Conservation (phyloP, 2,888 invertebrate species). For the Saturnia pavonia region DNA sequence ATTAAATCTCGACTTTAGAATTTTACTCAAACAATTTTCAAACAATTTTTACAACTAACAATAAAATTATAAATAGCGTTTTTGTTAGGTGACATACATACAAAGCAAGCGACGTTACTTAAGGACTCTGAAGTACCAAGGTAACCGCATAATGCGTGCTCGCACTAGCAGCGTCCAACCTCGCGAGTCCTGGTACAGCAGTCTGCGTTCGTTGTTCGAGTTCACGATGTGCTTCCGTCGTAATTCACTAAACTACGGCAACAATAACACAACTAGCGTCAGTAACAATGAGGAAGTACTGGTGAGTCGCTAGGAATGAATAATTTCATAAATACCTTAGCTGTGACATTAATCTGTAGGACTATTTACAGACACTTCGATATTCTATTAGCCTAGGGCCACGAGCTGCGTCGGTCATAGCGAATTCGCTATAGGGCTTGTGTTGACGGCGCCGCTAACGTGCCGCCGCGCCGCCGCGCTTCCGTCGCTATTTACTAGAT, state of each 20-base stretch:
- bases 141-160: constrained; percentile 65
- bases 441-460: no score
- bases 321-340: not conserved
- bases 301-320: constrained; percentile 44
- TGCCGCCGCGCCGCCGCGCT: no score
- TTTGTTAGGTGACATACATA: constrained; percentile 72
- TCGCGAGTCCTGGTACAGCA: constrained; percentile 48
- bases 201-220: constrained; percentile 54
- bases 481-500: no score
- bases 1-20: no score
- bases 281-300: constrained; percentile 66
- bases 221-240: constrained; percentile 67
- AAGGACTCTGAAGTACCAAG: constrained; percentile 77
- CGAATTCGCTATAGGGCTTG: no score
- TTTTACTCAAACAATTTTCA: no score
- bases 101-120: constrained; percentile 79
- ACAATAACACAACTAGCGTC: constrained; percentile 59
- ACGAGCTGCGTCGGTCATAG: no score
- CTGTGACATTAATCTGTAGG: no score
- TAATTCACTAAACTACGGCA: constrained; percentile 49
- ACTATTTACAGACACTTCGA: no score
- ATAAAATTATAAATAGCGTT: not conserved
- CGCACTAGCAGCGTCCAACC: constrained; percentile 40
- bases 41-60: no score
- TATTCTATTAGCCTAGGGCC: no score